Base-by-base conservation (phyloP, 2,113 vertebrate genomes). In the Thalassarche chlororhynchos region DNA sequence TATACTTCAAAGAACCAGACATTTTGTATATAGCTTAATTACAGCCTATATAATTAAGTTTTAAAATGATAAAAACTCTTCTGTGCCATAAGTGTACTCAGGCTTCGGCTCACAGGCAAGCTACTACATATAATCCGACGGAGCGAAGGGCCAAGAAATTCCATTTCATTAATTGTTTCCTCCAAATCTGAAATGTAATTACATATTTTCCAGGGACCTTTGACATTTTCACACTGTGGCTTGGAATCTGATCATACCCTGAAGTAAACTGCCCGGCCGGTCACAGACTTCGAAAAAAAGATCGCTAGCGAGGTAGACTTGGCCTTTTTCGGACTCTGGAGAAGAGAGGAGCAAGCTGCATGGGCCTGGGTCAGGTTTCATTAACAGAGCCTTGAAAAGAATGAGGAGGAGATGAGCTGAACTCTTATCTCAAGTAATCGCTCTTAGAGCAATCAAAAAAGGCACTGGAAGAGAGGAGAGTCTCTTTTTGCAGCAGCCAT, bases 91-190 rank as follows among this genome's bases (percentile, higher is more conserved):
- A 88, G 34, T n/a, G 64, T 84, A 96, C 89, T 93, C 90, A 77
- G 87, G 68, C 87, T 96, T 85, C 60, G 1, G 95, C 74, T 96
- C 91, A 57, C 91, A 94, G 94, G 92, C 94, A 95, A 96, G 94
- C 79, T 81, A 60, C 71, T 97, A 89, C 96, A 94, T 89, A 89
- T 94, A 86, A 93, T 95, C 89, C 26, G 4, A 57, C 40, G 5
- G 75, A 96, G 61, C 2, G 0, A 70, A 97, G 68, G 95, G 96
- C 96, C 97, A 98, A 97, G 82, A 54, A 94, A 96, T 96, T 97
- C 81, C 78, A 93, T 93, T 95, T 97, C 97, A 98, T 98, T 98
- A 97, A 97, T 97, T 98, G 94, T 97, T 98, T 98, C 90, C 92
- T 97, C 89, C 82, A 95, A 97, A 95, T 86, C 55, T 44, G 17